A percentile compares a stretch with the other conserved stretches of the same genome.
These are phyloP conservation scores for Pterostichus niger DNA, from an alignment of 2,888 invertebrate species.

Conservation along the genomic window DNA sequence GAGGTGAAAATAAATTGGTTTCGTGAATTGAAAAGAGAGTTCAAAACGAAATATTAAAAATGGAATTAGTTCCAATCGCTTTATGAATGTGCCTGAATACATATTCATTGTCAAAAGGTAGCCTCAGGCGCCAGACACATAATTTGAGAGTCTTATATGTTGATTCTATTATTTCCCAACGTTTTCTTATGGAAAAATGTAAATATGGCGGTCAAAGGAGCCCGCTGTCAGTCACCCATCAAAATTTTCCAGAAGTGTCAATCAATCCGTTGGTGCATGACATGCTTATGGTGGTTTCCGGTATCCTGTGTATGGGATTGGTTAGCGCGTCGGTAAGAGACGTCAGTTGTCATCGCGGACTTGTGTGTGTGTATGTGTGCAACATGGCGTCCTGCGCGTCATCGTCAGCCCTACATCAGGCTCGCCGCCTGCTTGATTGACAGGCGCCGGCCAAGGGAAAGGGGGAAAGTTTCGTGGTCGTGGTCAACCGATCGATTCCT, in stretches of 20 bases:
- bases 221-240: neutral
- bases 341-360: slow-evolving; percentile 63
- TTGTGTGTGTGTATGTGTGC: slow-evolving; percentile 50
- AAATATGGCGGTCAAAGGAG: too few species aligned
- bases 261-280: slow-evolving; percentile 55
- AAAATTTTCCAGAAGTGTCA: slow-evolving; percentile 41
- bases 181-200: too few species aligned
- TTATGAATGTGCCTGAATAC: too few species aligned
- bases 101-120: too few species aligned
- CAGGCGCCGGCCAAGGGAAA: slow-evolving; percentile 3
- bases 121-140: too few species aligned
- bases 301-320: slow-evolving; percentile 59
- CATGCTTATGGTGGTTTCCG: slow-evolving; percentile 63
- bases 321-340: slow-evolving; percentile 55
- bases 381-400: slow-evolving; percentile 62
- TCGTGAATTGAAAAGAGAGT: too few species aligned
- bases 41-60: too few species aligned
- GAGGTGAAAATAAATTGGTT: too few species aligned
- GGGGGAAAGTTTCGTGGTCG: slow-evolving; percentile 9
- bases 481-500: slow-evolving; percentile 53
- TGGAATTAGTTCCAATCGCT: too few species aligned
- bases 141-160: too few species aligned
- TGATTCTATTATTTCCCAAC: too few species aligned
- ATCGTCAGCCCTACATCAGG: slow-evolving; percentile 62
- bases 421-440: slow-evolving; percentile 42